These are phyloP conservation scores for Thermophis baileyi DNA, from an alignment of 2,113 vertebrate genomes.

Conservation along the genomic window DNA sequence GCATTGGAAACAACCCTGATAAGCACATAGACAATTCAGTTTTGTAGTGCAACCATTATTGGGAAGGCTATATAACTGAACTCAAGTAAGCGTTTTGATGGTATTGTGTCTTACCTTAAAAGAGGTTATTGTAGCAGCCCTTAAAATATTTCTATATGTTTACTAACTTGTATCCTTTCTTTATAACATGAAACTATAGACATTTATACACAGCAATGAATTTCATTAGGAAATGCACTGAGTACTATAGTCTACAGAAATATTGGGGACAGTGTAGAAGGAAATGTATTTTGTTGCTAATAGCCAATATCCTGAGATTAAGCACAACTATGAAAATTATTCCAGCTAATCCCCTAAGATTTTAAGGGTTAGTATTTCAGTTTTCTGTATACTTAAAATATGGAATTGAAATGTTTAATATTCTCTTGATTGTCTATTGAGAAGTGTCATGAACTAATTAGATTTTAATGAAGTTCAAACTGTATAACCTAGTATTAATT, in stretches of 20 bases:
- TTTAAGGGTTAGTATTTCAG: slow-evolving; percentile 67
- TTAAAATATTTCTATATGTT: slow-evolving; percentile 59
- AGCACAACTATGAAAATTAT: slow-evolving; percentile 70
- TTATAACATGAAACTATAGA: slow-evolving; percentile 62
- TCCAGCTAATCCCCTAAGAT: slow-evolving; percentile 63
- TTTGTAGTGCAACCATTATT: slow-evolving; percentile 14
- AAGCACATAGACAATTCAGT: slow-evolving; percentile 40
- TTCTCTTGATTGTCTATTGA: slow-evolving; percentile 49
- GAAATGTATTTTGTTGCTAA: slow-evolving; percentile 76
- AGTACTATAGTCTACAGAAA: slow-evolving; percentile 67
- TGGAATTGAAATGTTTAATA: slow-evolving; percentile 62
- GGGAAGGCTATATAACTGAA: slow-evolving; percentile 5
- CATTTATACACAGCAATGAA: slow-evolving; percentile 64
- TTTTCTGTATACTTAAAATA: slow-evolving; percentile 64
- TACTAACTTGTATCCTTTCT: slow-evolving; percentile 65
- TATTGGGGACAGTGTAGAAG: slow-evolving; percentile 59
- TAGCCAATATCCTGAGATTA: slow-evolving; percentile 70
- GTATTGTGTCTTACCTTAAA: slow-evolving; percentile 13
- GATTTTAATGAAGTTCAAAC: slow-evolving; percentile 63
- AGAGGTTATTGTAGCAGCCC: slow-evolving; percentile 52
- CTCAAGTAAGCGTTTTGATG: slow-evolving; percentile 21
- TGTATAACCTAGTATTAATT: slow-evolving; percentile 54
- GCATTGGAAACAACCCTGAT: not conserved
- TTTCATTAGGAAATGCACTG: slow-evolving; percentile 76
- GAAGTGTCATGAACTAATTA: slow-evolving; percentile 61